Percentiles rank a stretch among this genome's conserved stretches.
Evolutionary conservation across 2,888 invertebrate species (phyloP).

Genomic region (Eremobia ochroleuca): DNA sequence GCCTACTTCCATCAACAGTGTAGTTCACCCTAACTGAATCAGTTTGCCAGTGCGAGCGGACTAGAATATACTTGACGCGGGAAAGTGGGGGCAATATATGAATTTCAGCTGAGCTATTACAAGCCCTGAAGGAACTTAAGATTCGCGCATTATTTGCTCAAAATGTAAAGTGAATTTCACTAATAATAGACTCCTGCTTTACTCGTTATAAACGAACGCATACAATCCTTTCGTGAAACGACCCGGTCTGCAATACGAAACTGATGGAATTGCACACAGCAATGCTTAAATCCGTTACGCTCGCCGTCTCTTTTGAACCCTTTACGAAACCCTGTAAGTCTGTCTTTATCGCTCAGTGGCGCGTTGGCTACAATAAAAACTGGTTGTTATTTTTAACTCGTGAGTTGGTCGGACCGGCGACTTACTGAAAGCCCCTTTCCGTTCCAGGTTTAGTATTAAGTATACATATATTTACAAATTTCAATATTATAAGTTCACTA

Average conservation of each 20-base stretch:
- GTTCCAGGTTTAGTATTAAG: slow-evolving; percentile 82
- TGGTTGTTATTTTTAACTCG: slow-evolving; percentile 90
- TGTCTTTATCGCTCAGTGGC: slow-evolving; percentile 86
- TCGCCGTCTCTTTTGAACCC: slow-evolving; percentile 83
- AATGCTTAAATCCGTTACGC: slow-evolving; percentile 87
- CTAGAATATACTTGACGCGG: no score
- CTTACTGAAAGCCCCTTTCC: slow-evolving; percentile 86
- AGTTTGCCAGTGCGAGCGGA: no score
- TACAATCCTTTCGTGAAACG: slow-evolving; percentile 65
- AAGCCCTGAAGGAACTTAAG: no score
- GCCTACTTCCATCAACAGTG: no score
- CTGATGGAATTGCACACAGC: slow-evolving; percentile 86
- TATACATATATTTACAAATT: slow-evolving; percentile 73
- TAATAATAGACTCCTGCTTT: slow-evolving; percentile 33
- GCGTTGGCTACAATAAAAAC: slow-evolving; percentile 88
- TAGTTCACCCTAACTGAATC: no score
- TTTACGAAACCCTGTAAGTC: slow-evolving; percentile 79
- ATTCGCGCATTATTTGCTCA: slow-evolving; percentile 8
- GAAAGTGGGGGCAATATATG: no score
- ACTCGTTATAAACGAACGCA: slow-evolving; percentile 37
- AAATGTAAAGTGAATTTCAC: slow-evolving; percentile 20
- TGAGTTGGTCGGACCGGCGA: slow-evolving; percentile 85
- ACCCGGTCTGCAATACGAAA: slow-evolving; percentile 75
- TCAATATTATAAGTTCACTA: slow-evolving; percentile 14
- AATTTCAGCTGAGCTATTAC: no score